A percentile compares a stretch with the other conserved stretches of the same genome.
Evolutionary conservation across 1,140 invertebrate species (phyloP).

Genomic region (Neodiprion virginianus): DNA sequence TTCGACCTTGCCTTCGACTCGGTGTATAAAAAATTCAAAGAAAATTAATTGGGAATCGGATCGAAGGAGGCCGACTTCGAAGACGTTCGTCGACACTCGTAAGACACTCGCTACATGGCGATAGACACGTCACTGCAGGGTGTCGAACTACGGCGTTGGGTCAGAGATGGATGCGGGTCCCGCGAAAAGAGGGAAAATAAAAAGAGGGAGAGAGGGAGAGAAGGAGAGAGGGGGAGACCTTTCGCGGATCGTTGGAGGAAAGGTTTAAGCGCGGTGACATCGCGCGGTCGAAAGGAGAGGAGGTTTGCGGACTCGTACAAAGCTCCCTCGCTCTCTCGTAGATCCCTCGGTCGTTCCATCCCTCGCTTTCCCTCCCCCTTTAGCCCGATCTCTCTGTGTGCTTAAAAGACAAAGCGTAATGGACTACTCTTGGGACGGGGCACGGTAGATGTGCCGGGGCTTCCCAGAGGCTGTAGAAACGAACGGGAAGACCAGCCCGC

Average conservation of each 20-base stretch:
- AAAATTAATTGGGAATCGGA: no score
- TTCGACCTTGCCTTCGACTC: no score
- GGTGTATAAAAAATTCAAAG: no score
- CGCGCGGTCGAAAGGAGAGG: not conserved
- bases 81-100: no score
- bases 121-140: not conserved
- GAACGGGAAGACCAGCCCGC: not conserved
- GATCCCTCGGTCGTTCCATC: no score
- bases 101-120: not conserved
- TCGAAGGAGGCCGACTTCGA: no score
- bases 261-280: not conserved
- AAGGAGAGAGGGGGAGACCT: not conserved
- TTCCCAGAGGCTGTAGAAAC: not conserved
- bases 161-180: no score
- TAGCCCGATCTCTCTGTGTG: not conserved
- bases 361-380: not conserved
- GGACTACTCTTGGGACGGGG: not conserved
- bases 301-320: not conserved
- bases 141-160: not conserved
- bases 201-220: not conserved
- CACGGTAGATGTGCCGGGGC: not conserved
- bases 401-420: conserved; percentile 1
- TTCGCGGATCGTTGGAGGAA: conserved; percentile 2
- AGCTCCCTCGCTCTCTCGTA: not conserved
- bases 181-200: no score